phyloP scores from a whole-genome alignment of 2,113 vertebrate species.

The Euleptes europaea region DNA sequence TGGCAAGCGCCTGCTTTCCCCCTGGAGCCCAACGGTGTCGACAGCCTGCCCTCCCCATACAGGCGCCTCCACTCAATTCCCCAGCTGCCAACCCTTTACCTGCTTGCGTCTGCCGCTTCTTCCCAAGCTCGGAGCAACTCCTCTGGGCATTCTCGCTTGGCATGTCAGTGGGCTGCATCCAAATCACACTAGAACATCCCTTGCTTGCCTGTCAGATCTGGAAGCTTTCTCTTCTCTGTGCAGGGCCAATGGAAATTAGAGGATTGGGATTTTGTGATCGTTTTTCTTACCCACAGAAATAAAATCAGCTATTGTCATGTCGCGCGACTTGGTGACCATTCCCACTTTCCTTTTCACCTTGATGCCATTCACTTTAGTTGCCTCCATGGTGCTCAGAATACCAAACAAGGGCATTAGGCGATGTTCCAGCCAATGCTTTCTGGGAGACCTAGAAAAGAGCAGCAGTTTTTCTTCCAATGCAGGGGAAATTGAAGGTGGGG shows the following conservation, averaged over 20 bases:
- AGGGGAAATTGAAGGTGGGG: background rate
- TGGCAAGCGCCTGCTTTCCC: background rate
- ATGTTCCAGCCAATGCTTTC: background rate
- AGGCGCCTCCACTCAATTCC: constrained; percentile 49
- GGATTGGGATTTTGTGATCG: constrained; percentile 55
- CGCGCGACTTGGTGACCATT: constrained; percentile 45
- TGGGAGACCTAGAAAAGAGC: background rate
- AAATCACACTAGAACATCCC: constrained; percentile 62
- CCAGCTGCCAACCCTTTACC: constrained; percentile 53
- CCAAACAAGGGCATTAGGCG: constrained; percentile 16
- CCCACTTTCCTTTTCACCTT: constrained; percentile 35
- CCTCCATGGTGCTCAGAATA: constrained; percentile 33
- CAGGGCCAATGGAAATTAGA: constrained; percentile 54
- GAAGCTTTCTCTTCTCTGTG: constrained; percentile 52
- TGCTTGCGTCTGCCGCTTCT: constrained; percentile 32
- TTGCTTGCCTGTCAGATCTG: constrained; percentile 54
- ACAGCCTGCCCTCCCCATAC: constrained; percentile 43
- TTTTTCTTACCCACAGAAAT: constrained; percentile 58
- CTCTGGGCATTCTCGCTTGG: constrained; percentile 45
- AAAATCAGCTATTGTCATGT: constrained; percentile 48
- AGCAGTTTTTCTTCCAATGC: background rate
- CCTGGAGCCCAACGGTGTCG: constrained; percentile 11
- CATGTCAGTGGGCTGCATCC: constrained; percentile 60
- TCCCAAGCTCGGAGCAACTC: constrained; percentile 30
- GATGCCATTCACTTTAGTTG: background rate